Conservation (phyloP, 2,888 invertebrate genomes). For the Eupithecia vulgata region DNA sequence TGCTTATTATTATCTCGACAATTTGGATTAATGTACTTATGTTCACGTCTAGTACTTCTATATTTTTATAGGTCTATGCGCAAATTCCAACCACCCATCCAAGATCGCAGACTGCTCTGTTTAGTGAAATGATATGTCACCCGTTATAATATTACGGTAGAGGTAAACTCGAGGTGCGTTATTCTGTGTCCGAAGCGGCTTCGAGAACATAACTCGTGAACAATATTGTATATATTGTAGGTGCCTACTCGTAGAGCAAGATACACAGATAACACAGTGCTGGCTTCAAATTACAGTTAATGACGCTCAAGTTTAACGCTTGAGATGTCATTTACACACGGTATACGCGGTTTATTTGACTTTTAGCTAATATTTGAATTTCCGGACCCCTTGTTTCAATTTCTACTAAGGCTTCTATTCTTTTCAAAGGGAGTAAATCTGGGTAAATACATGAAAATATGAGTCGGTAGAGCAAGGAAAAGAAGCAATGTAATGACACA, state of each 20-base stretch:
- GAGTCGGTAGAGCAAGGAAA: neutral
- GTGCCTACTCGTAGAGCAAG: neutral
- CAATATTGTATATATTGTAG: slow-evolving; percentile 1
- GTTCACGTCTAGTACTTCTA: neutral
- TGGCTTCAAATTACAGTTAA: slow-evolving; percentile 9
- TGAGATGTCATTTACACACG: slow-evolving; percentile 1
- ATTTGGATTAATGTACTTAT: neutral
- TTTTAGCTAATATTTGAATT: slow-evolving; percentile 1
- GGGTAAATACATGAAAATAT: neutral
- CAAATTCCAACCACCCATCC: slow-evolving; percentile 2
- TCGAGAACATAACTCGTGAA: slow-evolving; percentile 8
- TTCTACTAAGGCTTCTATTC: neutral
- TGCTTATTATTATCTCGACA: no score
- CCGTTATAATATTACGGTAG: slow-evolving; percentile 33
- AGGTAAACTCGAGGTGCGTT: slow-evolving; percentile 11
- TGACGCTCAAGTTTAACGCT: slow-evolving; percentile 1
- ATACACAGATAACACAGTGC: no score
- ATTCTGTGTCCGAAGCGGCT: slow-evolving; percentile 14
- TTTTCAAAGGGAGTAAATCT: neutral
- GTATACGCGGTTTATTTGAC: neutral
- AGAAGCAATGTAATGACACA: neutral
- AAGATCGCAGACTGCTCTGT: neutral
- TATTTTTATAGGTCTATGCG: neutral
- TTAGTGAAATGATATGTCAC: slow-evolving; percentile 25
- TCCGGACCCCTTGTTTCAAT: neutral